Base-by-base conservation (phyloP, 2,113 vertebrate genomes). In the Chionis minor region DNA sequence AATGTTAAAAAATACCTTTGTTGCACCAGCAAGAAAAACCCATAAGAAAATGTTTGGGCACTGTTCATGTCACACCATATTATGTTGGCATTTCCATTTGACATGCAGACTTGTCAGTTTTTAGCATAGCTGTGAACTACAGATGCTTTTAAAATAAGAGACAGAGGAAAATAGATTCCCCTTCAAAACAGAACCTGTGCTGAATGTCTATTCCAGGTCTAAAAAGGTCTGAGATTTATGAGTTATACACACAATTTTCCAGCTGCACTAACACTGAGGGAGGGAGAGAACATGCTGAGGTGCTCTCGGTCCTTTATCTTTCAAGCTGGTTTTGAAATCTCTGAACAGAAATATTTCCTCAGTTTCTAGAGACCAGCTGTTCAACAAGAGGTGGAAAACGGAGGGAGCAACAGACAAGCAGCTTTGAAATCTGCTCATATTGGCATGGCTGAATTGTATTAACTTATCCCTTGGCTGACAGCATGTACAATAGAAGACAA, bases 341-440 rank as follows among this genome's bases (percentile, higher is more conserved):
- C 88, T 2, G 4, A 78, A 59, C 14, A 70, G 59, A 94, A 97
- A 81, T 55, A 83, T 71, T 84, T 90, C 82, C 65, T 86, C 85
- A 88, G 52, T 52, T 95, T 94, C 84, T 91, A 81, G 47, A 91
- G 65, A 92, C 63, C 94, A 95, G 83, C 52, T 97, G 94, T 86
- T 96, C 69, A 79, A 71, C 72, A 81, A 81, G 90, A 95, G 82
- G 52, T 62, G 80, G 80, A 59, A 94, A 92, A 92, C 20, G 30
- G 71, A 93, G 71, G 66, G 44, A 88, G 59, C 23, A 93, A 88
- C 18, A 80, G 59, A 80, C 58, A 95, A 93, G 79, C 32, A 83
- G 61, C 69, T 88, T 62, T 88, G 80, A 92, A 95, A 96, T 86
- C 59, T 90, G 88, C 59, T 91, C 52, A 14, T 47, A 80, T 45